Percentiles rank a stretch among this genome's conserved stretches.
phyloP scores from a whole-genome alignment of 2,888 invertebrate species.

The Xylophagus ater region DNA sequence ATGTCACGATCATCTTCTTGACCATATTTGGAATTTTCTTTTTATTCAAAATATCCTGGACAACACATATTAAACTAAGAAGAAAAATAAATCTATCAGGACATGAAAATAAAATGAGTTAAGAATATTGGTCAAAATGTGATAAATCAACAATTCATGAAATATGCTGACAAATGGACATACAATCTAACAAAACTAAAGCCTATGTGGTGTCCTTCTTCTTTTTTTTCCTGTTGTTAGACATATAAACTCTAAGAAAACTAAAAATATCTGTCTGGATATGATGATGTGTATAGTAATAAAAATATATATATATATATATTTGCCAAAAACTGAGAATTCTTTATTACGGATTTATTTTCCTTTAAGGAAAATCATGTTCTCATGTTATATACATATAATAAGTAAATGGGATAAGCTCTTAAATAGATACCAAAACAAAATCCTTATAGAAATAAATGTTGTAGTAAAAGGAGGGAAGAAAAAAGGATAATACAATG shows the following conservation, averaged over 20 bases:
- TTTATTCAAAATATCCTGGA: too few relatives aligned
- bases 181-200: slow-evolving; percentile 12
- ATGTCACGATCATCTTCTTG: too few relatives aligned
- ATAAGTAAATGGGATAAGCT: too few relatives aligned
- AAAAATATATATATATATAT: background rate
- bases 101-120: too few relatives aligned
- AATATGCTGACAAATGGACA: slow-evolving; percentile 18
- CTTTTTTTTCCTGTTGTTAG: background rate
- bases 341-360: slow-evolving; percentile 11
- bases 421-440: too few relatives aligned
- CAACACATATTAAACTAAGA: too few relatives aligned
- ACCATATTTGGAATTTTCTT: too few relatives aligned
- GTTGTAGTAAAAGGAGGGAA: too few relatives aligned
- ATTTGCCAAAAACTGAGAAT: slow-evolving; percentile 7
- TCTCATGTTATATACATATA: background rate
- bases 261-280: background rate
- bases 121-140: too few relatives aligned
- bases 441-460: too few relatives aligned
- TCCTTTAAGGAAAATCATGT: slow-evolving; percentile 8
- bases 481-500: too few relatives aligned
- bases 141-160: slow-evolving; percentile 17
- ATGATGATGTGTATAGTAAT: background rate
- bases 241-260: background rate
- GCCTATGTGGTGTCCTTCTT: slow-evolving; percentile 3
- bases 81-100: too few relatives aligned